Conservation (phyloP, 2,113 vertebrate genomes). For the Aleadryas rufinucha region DNA sequence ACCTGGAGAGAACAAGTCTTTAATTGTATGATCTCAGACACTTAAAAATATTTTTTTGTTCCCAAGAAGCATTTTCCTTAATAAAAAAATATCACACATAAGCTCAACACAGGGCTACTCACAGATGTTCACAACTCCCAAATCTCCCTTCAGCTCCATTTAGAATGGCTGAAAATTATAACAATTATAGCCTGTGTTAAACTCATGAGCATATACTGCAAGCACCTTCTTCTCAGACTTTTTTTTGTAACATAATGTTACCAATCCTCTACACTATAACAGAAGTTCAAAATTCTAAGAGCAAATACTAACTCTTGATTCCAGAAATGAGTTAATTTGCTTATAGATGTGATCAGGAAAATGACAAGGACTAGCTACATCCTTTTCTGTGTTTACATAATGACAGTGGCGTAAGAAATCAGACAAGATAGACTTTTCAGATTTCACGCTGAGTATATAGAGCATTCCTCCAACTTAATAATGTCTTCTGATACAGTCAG, state of each 20-base stretch:
- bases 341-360: not conserved
- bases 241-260: not conserved
- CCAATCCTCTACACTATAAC: not conserved
- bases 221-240: not conserved
- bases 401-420: not conserved
- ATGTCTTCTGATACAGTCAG: not conserved
- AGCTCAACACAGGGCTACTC: not conserved
- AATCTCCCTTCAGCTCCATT: not conserved
- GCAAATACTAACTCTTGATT: not conserved
- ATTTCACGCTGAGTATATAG: not conserved
- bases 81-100: not conserved
- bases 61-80: not conserved
- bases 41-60: not conserved
- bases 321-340: not conserved
- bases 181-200: not conserved
- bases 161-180: not conserved
- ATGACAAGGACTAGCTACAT: not conserved
- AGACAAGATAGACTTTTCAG: not conserved
- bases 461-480: not conserved
- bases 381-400: not conserved
- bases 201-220: not conserved
- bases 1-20: not conserved
- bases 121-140: not conserved
- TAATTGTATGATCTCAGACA: not conserved
- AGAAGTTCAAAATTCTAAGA: not conserved